phyloP scores from a whole-genome alignment of 2,888 invertebrate genomes.

The Conomelus anceps region DNA sequence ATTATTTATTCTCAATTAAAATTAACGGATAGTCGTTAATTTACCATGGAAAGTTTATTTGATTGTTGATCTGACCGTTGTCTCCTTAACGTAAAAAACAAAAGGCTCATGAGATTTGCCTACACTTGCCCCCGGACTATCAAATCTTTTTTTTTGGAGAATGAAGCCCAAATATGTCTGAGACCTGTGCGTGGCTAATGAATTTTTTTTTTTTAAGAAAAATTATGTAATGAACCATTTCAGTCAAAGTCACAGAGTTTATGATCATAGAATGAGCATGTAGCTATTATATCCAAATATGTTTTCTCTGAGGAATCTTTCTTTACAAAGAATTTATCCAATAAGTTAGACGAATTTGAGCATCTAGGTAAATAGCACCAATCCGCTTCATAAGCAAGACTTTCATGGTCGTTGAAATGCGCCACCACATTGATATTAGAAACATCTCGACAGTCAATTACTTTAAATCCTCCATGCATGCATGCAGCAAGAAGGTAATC shows the following conservation, averaged over 20 bases:
- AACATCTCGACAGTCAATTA: constrained; percentile 45
- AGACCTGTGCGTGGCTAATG: too few species aligned
- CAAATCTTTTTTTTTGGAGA: too few species aligned
- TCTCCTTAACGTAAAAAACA: too few species aligned
- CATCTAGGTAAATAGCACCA: constrained; percentile 50
- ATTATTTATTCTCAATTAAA: too few species aligned
- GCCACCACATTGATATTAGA: constrained; percentile 43
- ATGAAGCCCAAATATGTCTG: too few species aligned
- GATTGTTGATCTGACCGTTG: too few species aligned
- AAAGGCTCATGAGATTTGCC: too few species aligned
- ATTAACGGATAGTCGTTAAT: too few species aligned
- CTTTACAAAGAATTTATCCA: constrained; percentile 33
- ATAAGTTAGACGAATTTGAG: constrained; percentile 25
- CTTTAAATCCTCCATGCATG: constrained; percentile 80
- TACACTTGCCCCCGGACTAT: too few species aligned
- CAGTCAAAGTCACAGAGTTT: constrained; percentile 49
- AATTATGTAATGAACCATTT: neutral
- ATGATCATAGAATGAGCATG: constrained; percentile 79
- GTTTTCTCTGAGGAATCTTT: constrained; percentile 31
- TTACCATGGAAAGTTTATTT: too few species aligned
- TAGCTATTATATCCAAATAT: constrained; percentile 51
- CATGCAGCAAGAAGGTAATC: constrained; percentile 67
- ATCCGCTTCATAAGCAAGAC: constrained; percentile 83
- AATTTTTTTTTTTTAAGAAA: too few species aligned
- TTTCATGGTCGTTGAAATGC: constrained; percentile 68